A percentile compares a stretch with the other conserved stretches of the same genome.
phyloP scores from a whole-genome alignment of 2,797 vertebrate genomes.

The Micrastur ruficollis region DNA sequence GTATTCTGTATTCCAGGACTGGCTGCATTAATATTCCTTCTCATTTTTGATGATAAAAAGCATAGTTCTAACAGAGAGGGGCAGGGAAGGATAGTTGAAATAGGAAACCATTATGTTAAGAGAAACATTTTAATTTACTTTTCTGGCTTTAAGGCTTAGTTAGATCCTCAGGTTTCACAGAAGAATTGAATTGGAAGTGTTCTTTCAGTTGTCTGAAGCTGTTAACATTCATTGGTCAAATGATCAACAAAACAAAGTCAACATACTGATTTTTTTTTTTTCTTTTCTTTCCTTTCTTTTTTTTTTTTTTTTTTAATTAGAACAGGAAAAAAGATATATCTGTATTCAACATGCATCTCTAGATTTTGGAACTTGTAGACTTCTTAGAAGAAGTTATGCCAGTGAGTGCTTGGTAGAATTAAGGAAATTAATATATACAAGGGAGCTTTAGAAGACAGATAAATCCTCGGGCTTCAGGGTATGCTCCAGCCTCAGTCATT shows the following conservation, averaged over 20 bases:
- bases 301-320: too few relatives aligned
- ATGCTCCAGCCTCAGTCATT: background rate
- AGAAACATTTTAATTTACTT: background rate
- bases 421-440: rapidly evolving
- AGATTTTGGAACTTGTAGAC: background rate
- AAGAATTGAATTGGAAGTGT: background rate
- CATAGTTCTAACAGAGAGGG: background rate
- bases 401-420: background rate
- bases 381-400: background rate
- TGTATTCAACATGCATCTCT: background rate
- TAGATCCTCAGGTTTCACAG: background rate
- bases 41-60: constrained; percentile 14
- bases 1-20: background rate
- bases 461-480: background rate
- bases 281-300: background rate
- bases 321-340: too few relatives aligned
- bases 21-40: background rate
- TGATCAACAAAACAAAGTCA: background rate
- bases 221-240: background rate
- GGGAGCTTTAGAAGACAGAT: background rate
- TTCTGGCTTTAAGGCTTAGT: background rate
- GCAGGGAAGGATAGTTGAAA: background rate
- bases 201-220: background rate
- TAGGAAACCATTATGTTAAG: background rate
- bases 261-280: background rate